Base-by-base conservation (phyloP, 2,888 invertebrate genomes). In the Anodontia alba region DNA sequence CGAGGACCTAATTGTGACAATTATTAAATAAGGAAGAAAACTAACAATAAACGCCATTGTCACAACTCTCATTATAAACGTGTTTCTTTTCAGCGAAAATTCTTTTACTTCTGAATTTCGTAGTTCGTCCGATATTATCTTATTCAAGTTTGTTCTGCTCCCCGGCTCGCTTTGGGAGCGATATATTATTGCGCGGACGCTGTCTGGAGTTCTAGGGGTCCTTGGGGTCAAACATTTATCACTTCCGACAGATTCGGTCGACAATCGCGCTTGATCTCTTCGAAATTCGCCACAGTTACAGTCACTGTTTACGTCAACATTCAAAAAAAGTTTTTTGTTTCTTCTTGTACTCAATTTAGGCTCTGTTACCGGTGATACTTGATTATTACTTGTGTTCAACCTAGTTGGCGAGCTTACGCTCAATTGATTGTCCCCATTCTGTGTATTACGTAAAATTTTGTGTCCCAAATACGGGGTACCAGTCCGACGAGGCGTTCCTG, bases 11-110 rank as follows among this genome's bases (percentile, higher is more conserved):
- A 84, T n/a, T 29, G 79, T 86, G 12, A 86, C 84, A 17, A 86
- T 78, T 2, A 86, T 70, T 38, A 86, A 70, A 72, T 80, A 86
- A 20, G 86, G 86, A 26, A 84, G 76, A 68, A 86, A 86, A 67
- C 86, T 86, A 29, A 80, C 71, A 15, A 86, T 78, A 66, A 86
- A 86, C 12, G 84, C 86, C 62, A 84, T 86, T 66, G 86, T 84
- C 15, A 86, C 84, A 76, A 84, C 82, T 15, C 83, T 73, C 76
- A 86, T 73, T 26, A 86, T 84, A 12, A 82, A 51, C 57, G 86
- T 86, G 79, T 86, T 86, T 71, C 85, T 76, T 20, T 80, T 79
- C 74, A 85, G 31, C 46, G 81, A 81, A 38, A 78, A 80, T 57
- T 83, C 80, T 74, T 85, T 85, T 8, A 83, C 78, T 23, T 78